Conservation (phyloP, 1,140 invertebrate genomes). For the Neuroterus valhalla region DNA sequence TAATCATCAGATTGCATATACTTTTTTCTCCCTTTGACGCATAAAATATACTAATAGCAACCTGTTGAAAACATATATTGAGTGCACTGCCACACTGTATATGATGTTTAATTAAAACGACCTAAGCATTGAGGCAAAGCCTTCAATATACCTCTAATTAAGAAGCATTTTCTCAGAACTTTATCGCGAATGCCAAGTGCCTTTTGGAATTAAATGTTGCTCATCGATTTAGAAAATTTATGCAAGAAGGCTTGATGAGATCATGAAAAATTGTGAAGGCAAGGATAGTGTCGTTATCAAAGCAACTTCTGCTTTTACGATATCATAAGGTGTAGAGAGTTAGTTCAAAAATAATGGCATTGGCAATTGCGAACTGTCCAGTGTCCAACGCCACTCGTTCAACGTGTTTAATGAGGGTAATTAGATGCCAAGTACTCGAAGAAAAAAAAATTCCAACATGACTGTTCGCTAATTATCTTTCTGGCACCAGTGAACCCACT, state of each 20-base stretch:
- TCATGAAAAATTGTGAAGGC: neutral
- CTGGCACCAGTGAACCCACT: neutral
- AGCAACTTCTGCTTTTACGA: neutral
- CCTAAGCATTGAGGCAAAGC: neutral
- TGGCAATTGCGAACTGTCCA: constrained; percentile 7
- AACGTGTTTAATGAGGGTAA: constrained; percentile 13
- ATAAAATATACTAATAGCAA: too few species aligned
- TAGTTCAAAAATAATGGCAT: neutral
- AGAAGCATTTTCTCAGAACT: neutral
- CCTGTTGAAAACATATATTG: too few species aligned
- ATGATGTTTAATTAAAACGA: neutral
- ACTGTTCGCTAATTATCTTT: constrained; percentile 19
- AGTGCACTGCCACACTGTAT: neutral
- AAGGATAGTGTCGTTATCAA: neutral
- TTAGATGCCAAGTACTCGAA: neutral
- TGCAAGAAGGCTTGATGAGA: neutral
- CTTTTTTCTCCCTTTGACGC: too few species aligned
- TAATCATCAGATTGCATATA: too few species aligned
- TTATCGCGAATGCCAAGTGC: neutral
- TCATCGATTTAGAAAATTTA: neutral
- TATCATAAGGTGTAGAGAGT: constrained; percentile 4
- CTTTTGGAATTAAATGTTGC: neutral
- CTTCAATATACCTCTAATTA: neutral
- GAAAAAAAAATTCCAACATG: constrained; percentile 7
- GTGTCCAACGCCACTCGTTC: neutral